Evolutionary conservation across 2,888 invertebrate genomes (phyloP).

Genomic region (Drosophila neutralis): DNA sequence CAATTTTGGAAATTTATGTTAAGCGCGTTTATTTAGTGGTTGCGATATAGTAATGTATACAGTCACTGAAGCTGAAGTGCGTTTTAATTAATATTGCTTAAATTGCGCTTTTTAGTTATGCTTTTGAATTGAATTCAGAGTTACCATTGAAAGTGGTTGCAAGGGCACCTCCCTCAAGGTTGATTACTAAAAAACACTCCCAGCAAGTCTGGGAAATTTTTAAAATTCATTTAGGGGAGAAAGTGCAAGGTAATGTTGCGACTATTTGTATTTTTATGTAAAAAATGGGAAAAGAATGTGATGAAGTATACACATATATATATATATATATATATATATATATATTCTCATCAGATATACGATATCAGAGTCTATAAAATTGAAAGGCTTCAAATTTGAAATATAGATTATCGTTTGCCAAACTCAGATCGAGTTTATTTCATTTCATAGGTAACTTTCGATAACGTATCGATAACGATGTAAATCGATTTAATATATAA

Average conservation of each 20-base stretch:
- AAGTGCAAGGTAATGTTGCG: background rate
- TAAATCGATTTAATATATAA: too few species aligned
- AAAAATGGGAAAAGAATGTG: background rate
- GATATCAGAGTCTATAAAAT: background rate
- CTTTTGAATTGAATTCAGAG: background rate
- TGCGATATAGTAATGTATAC: slow-evolving; percentile 19
- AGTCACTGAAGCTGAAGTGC: background rate
- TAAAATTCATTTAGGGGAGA: background rate
- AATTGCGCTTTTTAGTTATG: background rate
- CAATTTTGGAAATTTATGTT: slow-evolving; percentile 64
- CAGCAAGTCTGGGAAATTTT: background rate
- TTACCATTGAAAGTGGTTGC: background rate
- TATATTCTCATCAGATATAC: background rate
- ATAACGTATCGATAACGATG: too few species aligned
- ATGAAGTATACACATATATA: background rate
- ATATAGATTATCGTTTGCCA: too few species aligned
- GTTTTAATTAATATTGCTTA: slow-evolving; percentile 5
- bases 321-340: background rate
- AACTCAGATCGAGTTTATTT: too few species aligned
- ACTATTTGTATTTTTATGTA: background rate
- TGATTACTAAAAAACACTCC: background rate
- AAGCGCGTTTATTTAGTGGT: slow-evolving; percentile 73
- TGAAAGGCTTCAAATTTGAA: background rate
- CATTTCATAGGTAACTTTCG: too few species aligned
- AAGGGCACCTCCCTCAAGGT: too few species aligned